phyloP scores from a whole-genome alignment of 2,888 invertebrate genomes.

The Torymus auratus region DNA sequence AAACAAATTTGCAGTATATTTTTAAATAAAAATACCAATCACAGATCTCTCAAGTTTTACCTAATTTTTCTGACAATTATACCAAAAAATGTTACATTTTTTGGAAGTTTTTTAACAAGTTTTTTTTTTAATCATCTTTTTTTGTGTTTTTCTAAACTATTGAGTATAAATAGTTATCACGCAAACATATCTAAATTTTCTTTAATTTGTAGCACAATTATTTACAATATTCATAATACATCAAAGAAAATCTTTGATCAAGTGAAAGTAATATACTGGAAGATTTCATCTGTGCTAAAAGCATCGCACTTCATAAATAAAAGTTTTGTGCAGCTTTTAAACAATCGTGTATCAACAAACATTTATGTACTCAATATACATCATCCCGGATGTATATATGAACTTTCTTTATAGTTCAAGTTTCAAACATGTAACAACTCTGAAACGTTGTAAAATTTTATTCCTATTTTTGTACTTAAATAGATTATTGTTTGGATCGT shows the following conservation, averaged over 20 bases:
- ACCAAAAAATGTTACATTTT: conserved; percentile 42
- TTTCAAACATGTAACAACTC: conserved; percentile 26
- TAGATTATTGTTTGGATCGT: conserved; percentile 67
- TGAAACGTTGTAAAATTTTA: conserved; percentile 24
- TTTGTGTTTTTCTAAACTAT: conserved; percentile 18
- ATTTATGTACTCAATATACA: conserved; percentile 16
- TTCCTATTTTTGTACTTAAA: conserved; percentile 17
- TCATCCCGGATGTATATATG: conserved; percentile 29
- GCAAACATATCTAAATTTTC: conserved; percentile 4
- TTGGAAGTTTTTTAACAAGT: conserved; percentile 37
- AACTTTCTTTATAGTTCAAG: conserved; percentile 18
- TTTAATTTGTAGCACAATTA: conserved; percentile 29
- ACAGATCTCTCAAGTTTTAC: conserved; percentile 15
- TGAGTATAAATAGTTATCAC: conserved; percentile 23
- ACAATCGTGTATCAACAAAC: conserved; percentile 45
- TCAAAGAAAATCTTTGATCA: conserved; percentile 39
- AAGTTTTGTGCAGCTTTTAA: conserved; percentile 42
- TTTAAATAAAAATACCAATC: conserved; percentile 36
- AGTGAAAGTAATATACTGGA: conserved; percentile 41
- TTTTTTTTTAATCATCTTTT: not conserved
- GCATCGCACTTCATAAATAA: conserved; percentile 27
- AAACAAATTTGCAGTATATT: conserved; percentile 12
- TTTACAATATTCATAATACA: conserved; percentile 43
- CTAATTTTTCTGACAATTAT: conserved; percentile 8
- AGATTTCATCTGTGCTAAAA: conserved; percentile 48